A percentile compares a stretch with the other conserved stretches of the same genome.
These are phyloP conservation scores for Harpegnathos saltator DNA, from an alignment of 1,140 invertebrate genomes.

Conservation along the genomic window DNA sequence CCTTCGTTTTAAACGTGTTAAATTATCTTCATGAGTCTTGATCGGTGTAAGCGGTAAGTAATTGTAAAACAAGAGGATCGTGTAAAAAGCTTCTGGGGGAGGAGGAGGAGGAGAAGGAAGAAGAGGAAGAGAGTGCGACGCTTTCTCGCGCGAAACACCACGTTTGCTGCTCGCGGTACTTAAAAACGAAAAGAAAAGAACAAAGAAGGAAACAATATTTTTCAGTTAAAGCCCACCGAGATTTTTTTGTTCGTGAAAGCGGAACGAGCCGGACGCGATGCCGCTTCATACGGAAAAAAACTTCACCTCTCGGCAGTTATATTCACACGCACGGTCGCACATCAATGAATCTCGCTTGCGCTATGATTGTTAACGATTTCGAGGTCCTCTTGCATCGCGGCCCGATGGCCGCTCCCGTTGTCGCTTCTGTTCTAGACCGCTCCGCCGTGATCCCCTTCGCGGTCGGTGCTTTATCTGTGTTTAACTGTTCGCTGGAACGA, in stretches of 20 bases:
- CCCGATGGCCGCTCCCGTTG: conserved; percentile 53
- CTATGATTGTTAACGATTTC: conserved; percentile 80
- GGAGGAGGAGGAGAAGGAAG: too few relatives aligned
- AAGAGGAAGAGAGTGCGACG: neutral
- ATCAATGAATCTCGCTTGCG: conserved; percentile 75
- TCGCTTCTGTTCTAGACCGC: conserved; percentile 76
- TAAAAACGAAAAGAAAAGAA: neutral
- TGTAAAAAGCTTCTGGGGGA: neutral
- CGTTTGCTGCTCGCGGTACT: neutral
- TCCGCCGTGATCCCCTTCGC: conserved; percentile 68
- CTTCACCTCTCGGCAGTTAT: conserved; percentile 78
- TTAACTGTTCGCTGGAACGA: conserved; percentile 71
- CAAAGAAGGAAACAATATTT: conserved; percentile 15
- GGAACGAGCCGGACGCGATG: conserved; percentile 44
- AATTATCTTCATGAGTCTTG: neutral
- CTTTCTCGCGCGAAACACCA: neutral
- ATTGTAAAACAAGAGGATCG: neutral
- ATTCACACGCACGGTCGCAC: conserved; percentile 80
- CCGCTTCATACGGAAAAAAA: conserved; percentile 48
- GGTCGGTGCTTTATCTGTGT: conserved; percentile 70
- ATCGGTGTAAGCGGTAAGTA: neutral
- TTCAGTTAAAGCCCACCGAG: neutral
- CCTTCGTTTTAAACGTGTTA: neutral
- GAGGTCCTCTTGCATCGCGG: conserved; percentile 61
- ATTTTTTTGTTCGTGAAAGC: conserved; percentile 24